These are phyloP conservation scores for Rhabdornis inornatus DNA, from an alignment of 2,113 vertebrate species.

Conservation along the genomic window DNA sequence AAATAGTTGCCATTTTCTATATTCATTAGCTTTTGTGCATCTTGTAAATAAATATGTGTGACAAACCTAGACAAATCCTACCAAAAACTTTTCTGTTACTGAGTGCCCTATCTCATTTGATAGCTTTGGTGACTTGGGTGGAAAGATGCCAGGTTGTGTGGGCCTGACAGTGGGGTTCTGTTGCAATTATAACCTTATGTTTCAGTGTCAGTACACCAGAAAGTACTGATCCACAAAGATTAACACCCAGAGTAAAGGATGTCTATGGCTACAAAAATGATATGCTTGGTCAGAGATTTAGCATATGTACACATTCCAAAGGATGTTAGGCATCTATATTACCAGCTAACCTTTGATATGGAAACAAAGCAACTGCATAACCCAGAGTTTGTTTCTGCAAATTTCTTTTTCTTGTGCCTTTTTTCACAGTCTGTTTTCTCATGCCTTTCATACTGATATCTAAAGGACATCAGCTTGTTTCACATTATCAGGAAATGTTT, in stretches of 20 bases:
- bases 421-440: neutral
- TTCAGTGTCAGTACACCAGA: neutral
- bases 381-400: neutral
- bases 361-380: neutral
- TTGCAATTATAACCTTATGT: neutral
- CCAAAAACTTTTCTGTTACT: neutral
- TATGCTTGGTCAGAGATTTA: neutral
- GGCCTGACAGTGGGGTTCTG: neutral
- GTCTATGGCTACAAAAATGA: neutral
- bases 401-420: neutral
- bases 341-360: neutral
- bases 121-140: neutral
- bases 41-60: neutral
- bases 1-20: neutral
- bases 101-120: neutral
- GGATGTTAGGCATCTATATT: neutral
- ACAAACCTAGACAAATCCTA: neutral
- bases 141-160: neutral
- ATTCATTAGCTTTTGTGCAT: neutral
- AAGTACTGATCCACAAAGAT: neutral
- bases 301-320: neutral
- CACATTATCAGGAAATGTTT: neutral
- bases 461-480: neutral
- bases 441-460: neutral
- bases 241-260: neutral